Base-by-base conservation (phyloP, 1,140 invertebrate species). In the Micrasema minimum region DNA sequence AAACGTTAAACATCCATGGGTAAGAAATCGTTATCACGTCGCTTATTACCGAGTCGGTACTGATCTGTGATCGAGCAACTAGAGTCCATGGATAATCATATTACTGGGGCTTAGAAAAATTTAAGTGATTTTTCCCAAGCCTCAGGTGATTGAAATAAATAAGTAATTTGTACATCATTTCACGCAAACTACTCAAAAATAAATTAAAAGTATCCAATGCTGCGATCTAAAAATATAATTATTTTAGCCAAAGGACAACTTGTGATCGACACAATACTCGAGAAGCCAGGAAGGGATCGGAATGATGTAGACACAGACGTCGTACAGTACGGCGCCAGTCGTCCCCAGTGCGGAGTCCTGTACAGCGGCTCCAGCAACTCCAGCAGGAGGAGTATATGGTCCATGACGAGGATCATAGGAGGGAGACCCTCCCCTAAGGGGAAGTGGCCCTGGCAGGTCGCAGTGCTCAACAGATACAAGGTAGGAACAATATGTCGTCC, bases 361-460 rank as follows among this genome's bases (percentile, higher is more conserved):
- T 74, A 71, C 43, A 65, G 65, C 12, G 69, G 65, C 18, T 45
- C 26, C 20, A 46, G 12, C 18, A 75, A 75, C 45, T 4, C 38
- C 0, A 59, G 57, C 9, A 20, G 20, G 12, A 71, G 53, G 48
- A 69, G 70, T 31, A 66, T 66, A 6, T 75, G 77, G 37, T 79
- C 85, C 48, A 88, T 90, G 87, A 78, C 92, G 37, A 88, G 91
- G 72, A 97, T 97, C 26, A 93, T 97, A 48, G 96, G 96, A 0
- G 96, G 96, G 0, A 85, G 88, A 48, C 90, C 93, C 57, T 86
- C 94, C 0, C 80, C 84, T 3, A 90, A 88, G 71, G 92, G 93
- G 9, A 90, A 90, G 77, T 98, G 96, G 96, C 94, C 95, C 0
- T 97, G 96, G 96, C 92, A 96, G 85, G 94, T 96, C 14, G 95